Base-by-base conservation (phyloP, 2,797 vertebrate species). In the Triplophysa bombifrons region DNA sequence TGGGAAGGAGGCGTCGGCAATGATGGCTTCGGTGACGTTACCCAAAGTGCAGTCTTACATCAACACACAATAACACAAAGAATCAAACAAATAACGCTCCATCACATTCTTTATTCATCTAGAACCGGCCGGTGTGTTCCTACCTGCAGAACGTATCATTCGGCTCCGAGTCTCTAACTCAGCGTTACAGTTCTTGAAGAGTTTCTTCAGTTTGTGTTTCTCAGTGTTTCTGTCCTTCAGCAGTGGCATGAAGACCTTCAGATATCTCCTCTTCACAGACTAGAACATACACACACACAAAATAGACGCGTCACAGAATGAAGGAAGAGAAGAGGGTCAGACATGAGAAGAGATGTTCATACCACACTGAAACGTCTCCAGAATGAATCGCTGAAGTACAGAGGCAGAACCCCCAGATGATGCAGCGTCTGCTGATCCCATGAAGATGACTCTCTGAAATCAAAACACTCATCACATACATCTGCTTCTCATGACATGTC, bases 371-470 rank as follows among this genome's bases (percentile, higher is more conserved):
- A 78, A 0, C 14, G 1, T 19, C n/a, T 20, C 90, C 90, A 93
- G 83, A 90, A 68, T 64, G 80, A 70, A 17, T 19, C 50, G 5
- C 86, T 89, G 3, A 64, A 82, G 74, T 90, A 89, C 0, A 92
- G 78, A 51, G 91, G 89, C 17, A 93, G 86, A 46, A 6, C 67
- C 2, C 64, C 85, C 4, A 93, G 83, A 1, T 84, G n/a, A 14
- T 80, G 6, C 67, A 93, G 77, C 2, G 86, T 92, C 81, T 84
- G 51, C 25, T n/a, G 27, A 63, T 85, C 85, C 92, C 92, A 93
- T 34, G 64, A 83, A n/a, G 27, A 1, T 0, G 16, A 3, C 48
- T 80, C 55, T 73, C 92, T 92, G 72, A 80, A 86, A 80, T 74
- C 30, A 61, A 81, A 12, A 80, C 30, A 58, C 19, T 73, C 12